Percentiles rank a stretch among this genome's conserved stretches.
phyloP scores from a whole-genome alignment of 2,888 invertebrate species.

The Limnephilus lunatus region DNA sequence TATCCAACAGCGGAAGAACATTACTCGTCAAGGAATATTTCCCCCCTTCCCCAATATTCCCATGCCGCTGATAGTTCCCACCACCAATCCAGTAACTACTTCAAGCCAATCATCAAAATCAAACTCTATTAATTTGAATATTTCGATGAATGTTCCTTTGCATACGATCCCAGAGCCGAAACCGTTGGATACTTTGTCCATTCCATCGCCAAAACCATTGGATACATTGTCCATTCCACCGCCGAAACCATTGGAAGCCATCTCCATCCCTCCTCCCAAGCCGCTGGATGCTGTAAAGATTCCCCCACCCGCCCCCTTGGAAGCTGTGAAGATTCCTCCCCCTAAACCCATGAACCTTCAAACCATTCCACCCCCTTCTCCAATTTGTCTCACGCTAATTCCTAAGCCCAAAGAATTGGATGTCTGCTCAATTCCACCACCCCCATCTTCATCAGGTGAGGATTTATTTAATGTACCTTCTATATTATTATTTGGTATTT shows the following conservation, averaged over 20 bases:
- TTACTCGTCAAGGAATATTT: constrained; percentile 3
- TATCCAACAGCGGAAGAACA: constrained; percentile 1
- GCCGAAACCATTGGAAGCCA: constrained; percentile 54
- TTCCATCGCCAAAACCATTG: constrained; percentile 65
- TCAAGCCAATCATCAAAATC: constrained; percentile 27
- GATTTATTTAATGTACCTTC: neutral
- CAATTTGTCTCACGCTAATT: constrained; percentile 79
- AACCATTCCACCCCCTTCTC: constrained; percentile 80
- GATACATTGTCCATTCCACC: constrained; percentile 67
- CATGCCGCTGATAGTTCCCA: neutral
- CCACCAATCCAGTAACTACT: neutral
- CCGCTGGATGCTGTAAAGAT: constrained; percentile 67
- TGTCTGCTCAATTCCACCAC: constrained; percentile 77
- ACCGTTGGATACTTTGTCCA: constrained; percentile 66
- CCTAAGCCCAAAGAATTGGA: constrained; percentile 81
- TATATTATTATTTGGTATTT: neutral
- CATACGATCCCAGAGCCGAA: constrained; percentile 67
- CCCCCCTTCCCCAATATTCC: constrained; percentile 39
- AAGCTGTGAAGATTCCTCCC: constrained; percentile 71
- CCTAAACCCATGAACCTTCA: constrained; percentile 80
- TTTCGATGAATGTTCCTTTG: constrained; percentile 69
- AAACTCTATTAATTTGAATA: constrained; percentile 49
- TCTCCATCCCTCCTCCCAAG: constrained; percentile 67
- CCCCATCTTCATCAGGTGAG: constrained; percentile 67
- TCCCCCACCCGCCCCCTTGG: constrained; percentile 69